Evolutionary conservation across 2,797 vertebrate species (phyloP).

Genomic region (Cyclura pinguis): DNA sequence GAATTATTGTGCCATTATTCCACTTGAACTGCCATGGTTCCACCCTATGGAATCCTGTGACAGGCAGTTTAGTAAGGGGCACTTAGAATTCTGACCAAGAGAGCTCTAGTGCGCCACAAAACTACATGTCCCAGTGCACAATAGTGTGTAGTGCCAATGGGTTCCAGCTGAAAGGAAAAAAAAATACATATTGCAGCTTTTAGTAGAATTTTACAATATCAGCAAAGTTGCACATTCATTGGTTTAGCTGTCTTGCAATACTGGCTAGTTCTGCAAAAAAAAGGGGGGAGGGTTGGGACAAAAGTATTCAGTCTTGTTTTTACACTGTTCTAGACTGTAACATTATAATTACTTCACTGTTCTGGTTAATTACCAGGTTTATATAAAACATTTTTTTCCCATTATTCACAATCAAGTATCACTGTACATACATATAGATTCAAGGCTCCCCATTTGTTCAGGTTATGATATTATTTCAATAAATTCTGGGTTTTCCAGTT

Average conservation of each 20-base stretch:
- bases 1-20: no score
- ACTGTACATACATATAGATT: conserved; percentile 80
- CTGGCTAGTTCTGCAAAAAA: conserved; percentile 76
- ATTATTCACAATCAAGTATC: conserved; percentile 83
- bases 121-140: no score
- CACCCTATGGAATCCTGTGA: no score
- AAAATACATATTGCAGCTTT: conserved; percentile 74
- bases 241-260: conserved; percentile 79
- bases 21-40: no score
- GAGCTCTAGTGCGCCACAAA: no score
- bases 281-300: conserved; percentile 56
- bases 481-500: conserved; percentile 58
- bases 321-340: conserved; percentile 76
- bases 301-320: conserved; percentile 74
- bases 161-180: conserved; percentile 57
- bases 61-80: no score
- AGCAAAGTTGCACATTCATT: conserved; percentile 75
- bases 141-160: no score
- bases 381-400: conserved; percentile 77
- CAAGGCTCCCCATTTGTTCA: conserved; percentile 81
- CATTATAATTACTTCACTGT: conserved; percentile 73
- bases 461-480: conserved; percentile 60
- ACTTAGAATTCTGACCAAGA: no score
- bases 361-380: conserved; percentile 74
- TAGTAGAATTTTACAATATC: conserved; percentile 72